Evolutionary conservation across 2,113 vertebrate genomes (phyloP).

Genomic region (Cervus canadensis): DNA sequence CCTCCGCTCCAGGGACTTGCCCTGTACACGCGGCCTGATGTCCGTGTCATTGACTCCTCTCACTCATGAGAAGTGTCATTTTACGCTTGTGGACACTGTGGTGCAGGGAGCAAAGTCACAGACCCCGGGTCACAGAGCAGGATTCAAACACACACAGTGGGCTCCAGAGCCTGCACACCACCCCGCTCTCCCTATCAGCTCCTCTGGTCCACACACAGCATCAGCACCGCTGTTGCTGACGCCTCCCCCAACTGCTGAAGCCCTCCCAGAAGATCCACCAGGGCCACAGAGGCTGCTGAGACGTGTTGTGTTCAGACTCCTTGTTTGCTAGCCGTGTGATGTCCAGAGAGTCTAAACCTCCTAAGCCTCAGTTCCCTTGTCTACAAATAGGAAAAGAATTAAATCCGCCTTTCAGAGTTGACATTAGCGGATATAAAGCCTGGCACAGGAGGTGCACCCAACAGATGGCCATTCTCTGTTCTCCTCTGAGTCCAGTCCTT

Average conservation of each 20-base stretch:
- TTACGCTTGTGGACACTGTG: neutral
- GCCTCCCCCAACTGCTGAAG: neutral
- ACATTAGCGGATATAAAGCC: neutral
- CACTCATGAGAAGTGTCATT: neutral
- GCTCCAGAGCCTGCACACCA: neutral
- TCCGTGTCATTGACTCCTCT: neutral
- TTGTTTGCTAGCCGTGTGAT: neutral
- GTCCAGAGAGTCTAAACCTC: neutral
- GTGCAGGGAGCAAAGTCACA: neutral
- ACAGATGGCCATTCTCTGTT: neutral
- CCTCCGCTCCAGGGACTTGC: neutral
- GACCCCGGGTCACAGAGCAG: neutral
- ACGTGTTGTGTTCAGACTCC: neutral
- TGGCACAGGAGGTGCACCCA: neutral
- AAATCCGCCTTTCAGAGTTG: neutral
- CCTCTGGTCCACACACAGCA: neutral
- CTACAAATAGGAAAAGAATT: neutral
- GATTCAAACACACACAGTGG: neutral
- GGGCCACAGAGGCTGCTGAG: neutral
- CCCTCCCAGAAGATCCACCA: neutral
- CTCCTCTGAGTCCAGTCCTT: neutral
- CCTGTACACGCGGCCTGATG: neutral
- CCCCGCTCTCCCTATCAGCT: neutral
- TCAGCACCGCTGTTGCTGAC: neutral
- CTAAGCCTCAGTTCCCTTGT: neutral